Evolutionary conservation across 2,797 vertebrate genomes (phyloP), one percentile per base, ranked within the genome.

Genomic region (Toxotes lorentzi): DNA sequence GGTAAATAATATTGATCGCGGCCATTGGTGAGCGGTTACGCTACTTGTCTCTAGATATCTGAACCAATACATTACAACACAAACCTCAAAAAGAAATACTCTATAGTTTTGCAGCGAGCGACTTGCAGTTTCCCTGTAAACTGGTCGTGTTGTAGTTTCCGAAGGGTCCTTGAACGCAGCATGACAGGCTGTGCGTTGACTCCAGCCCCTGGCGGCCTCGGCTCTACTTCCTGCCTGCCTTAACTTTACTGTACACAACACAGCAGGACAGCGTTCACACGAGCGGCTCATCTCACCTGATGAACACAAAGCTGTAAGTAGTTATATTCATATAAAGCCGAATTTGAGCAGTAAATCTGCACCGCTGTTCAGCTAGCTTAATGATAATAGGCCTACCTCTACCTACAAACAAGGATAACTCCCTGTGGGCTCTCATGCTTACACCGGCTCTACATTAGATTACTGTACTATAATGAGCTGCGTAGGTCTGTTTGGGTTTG

Each of bases 251-350:
- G 80, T 56, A 43, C 66, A 43, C 56, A 54, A 2, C 73, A 68
- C 40, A 58, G 47, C 19, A 23, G 69, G 53, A 24, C 65, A 1
- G 45, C 14, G 30, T 35, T 19, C 45, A 40, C 7, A 5, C 7
- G 1, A 14, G 38, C 67, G 60, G 23, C 30, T n/a, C 48, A 34
- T 72, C 56, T 40, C 72, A 67, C 34, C 86, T n/a, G 80, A 91
- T 87, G 89, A 83, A 47, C 71, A 76, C 43, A 7, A 51, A 81
- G 16, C 84, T 14, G 91, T 93, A 67, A 93, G 92, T 91, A 57
- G 48, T 50, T 45, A 5, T 19, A 16, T 4, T 23, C 17, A n/a
- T 3, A 1, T 6, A 24, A 7, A 56, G 8, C 30, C 17, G 17
- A 1, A 32, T 0, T 0, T 19, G 5, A n/a, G 4, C 24, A 9